These are phyloP conservation scores for Brachypalpus laphriformis DNA, from an alignment of 2,888 invertebrate species.

Conservation along the genomic window DNA sequence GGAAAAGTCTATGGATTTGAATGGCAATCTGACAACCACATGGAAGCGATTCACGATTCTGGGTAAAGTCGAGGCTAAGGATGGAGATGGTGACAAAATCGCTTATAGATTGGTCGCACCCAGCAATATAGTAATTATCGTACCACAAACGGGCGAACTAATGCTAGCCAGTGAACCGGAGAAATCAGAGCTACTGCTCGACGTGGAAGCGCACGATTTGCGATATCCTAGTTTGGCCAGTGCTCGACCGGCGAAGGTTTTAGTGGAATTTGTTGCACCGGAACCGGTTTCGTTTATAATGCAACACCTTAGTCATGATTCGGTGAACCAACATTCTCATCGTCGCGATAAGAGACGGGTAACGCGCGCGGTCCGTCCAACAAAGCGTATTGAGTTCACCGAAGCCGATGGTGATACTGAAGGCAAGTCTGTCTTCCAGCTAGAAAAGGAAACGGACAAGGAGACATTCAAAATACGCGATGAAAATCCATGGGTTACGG, in stretches of 20 bases:
- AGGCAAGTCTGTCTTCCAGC: conserved; percentile 93
- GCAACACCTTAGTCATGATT: conserved; percentile 84
- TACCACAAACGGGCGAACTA: conserved; percentile 96
- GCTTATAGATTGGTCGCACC: conserved; percentile 92
- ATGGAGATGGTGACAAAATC: conserved; percentile 96
- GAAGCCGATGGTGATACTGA: conserved; percentile 95
- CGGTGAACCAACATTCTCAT: conserved; percentile 83
- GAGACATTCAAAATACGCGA: conserved; percentile 97
- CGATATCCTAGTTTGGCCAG: conserved; percentile 89
- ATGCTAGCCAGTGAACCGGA: conserved; percentile 92
- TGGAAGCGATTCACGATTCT: conserved; percentile 92
- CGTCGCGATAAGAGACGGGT: conserved; percentile 90
- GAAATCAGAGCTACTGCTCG: conserved; percentile 87
- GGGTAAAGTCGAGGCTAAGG: conserved; percentile 93
- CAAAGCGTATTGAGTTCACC: conserved; percentile 95
- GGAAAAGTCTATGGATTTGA: conserved; percentile 84
- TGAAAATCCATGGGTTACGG: conserved; percentile 96
- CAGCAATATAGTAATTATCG: conserved; percentile 92
- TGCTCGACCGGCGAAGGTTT: conserved; percentile 88
- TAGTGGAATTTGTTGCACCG: conserved; percentile 88
- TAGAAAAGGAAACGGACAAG: conserved; percentile 95
- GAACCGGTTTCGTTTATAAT: conserved; percentile 85
- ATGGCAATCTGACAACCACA: conserved; percentile 84
- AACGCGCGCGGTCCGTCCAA: conserved; percentile 96
- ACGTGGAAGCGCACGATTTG: conserved; percentile 92